Conservation (phyloP, 2,113 vertebrate genomes). For the Columba livia region DNA sequence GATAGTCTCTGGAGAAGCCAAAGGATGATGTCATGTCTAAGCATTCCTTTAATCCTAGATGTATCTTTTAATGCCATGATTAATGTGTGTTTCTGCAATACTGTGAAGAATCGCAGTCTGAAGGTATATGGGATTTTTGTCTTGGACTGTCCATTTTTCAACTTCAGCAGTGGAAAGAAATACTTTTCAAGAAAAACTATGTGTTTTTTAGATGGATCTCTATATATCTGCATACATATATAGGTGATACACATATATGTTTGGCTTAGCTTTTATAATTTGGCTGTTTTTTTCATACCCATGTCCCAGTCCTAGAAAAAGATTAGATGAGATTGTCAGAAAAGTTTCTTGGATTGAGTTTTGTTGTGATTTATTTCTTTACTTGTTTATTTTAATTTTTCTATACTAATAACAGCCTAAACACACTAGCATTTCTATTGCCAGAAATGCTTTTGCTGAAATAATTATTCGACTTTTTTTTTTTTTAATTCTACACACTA, state of each 20-base stretch:
- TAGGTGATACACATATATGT: neutral
- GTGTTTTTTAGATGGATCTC: neutral
- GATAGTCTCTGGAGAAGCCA: conserved; percentile 16
- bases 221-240: neutral
- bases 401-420: neutral
- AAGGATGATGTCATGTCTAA: conserved; percentile 37
- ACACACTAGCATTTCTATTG: neutral
- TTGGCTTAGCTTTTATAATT: neutral
- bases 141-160: neutral
- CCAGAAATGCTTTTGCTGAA: neutral
- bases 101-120: neutral
- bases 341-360: neutral
- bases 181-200: neutral
- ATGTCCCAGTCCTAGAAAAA: neutral
- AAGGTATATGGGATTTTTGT: fast-evolving
- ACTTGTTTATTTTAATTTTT: neutral
- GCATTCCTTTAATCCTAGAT: neutral
- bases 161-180: neutral
- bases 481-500: neutral
- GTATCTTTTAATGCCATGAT: neutral
- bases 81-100: neutral
- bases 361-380: neutral
- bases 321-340: neutral
- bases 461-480: neutral
- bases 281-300: neutral